Evolutionary conservation across 2,113 vertebrate genomes (phyloP).

Genomic region (Pseudorhombus dupliciocellatus): DNA sequence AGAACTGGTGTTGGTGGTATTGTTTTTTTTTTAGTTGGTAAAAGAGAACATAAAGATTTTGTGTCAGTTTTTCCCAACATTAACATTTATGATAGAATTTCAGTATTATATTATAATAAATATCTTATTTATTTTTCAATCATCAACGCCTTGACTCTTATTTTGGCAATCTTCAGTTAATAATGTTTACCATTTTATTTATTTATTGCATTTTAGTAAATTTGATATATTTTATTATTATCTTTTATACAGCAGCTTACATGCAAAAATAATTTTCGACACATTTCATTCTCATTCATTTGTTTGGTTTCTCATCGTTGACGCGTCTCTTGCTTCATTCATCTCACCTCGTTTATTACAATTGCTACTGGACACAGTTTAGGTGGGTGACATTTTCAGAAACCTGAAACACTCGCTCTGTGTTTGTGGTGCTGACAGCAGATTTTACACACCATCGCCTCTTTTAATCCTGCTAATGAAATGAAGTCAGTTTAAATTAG

Average conservation of each 20-base stretch:
- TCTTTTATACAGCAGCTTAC: too few relatives aligned
- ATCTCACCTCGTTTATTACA: not conserved
- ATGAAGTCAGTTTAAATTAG: too few relatives aligned
- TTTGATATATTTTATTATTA: too few relatives aligned
- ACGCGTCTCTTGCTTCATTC: not conserved
- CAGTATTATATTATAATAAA: too few relatives aligned
- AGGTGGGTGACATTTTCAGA: not conserved
- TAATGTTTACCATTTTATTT: not conserved
- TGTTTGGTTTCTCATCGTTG: not conserved
- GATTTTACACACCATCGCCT: too few relatives aligned
- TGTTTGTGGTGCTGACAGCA: not conserved
- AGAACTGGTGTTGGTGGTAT: not conserved
- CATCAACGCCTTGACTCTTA: not conserved
- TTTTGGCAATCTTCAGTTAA: not conserved
- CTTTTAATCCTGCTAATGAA: too few relatives aligned
- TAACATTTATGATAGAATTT: too few relatives aligned
- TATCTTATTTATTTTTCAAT: too few relatives aligned
- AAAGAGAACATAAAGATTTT: not conserved
- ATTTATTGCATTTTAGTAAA: not conserved
- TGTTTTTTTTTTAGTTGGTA: not conserved
- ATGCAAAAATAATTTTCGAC: too few relatives aligned
- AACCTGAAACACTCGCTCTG: not conserved
- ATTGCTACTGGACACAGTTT: not conserved
- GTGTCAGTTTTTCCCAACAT: not conserved
- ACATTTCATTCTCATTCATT: too few relatives aligned